Base-by-base conservation (phyloP, 2,113 vertebrate species). In the zebrafish (Danio rerio) region DNA sequence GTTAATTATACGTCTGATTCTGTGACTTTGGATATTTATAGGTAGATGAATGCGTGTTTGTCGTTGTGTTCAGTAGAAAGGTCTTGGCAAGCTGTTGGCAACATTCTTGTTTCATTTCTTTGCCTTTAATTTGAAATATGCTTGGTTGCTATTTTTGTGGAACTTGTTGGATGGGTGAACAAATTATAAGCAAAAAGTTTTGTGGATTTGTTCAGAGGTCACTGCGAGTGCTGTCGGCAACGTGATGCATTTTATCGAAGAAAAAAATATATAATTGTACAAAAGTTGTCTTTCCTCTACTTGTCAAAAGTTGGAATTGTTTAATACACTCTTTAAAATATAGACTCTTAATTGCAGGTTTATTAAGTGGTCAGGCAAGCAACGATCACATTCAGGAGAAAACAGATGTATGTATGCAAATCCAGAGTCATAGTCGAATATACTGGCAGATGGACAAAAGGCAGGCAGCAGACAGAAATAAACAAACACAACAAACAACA, bases 91-190 rank as follows among this genome's bases (percentile, higher is more conserved):
- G 20, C 65, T 10, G 12, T 75, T 75, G 42, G 55, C 55, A 61
- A 13, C 55, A 15, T 76, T 47, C 55, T 47, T 61, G 55, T 76
- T 76, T 76, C 40, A 47, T 43, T 75, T 73, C 31, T 59, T 43
- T 76, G 73, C 55, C 73, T 61, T 76, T 76, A 40, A 76, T 76
- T 76, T 20, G 7, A 47, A 58, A 61, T 47, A 76, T 21, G n/a
- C 15, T 76, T 13, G 7, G 55, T 61, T 75, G 20, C 55, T 75
- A 75, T 59, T 59, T 75, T 75, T 47, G 42, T 47, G 7, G 7
- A 47, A 75, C 20, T 59, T 59, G n/a, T 45, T 47, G n/a, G 55
- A 75, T 11, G 40, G 71, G 40, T 55, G n/a, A 75, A 45, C 40
- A 47, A 59, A 75, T 59, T 49, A 47, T 45, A 15, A 59, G n/a